A percentile compares a stretch with the other conserved stretches of the same genome.
These are phyloP conservation scores for Ptychoptera contaminata DNA, from an alignment of 2,888 invertebrate genomes.

Conservation along the genomic window DNA sequence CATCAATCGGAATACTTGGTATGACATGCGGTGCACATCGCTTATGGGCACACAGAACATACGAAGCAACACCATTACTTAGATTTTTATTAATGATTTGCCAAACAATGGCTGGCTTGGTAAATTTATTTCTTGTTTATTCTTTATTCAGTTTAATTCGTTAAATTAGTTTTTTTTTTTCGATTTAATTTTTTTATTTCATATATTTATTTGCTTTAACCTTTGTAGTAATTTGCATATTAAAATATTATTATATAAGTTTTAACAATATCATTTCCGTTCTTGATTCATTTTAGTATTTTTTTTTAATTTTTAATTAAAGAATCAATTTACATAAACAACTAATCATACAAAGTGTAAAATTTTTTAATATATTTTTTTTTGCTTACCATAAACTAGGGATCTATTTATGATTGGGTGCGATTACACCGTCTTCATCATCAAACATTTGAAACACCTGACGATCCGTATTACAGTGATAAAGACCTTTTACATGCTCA, in stretches of 20 bases:
- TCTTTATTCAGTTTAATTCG: not conserved
- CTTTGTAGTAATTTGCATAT: not conserved
- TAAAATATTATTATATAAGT: not conserved
- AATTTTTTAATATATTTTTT: too few relatives aligned
- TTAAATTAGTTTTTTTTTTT: not conserved
- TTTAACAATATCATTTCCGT: not conserved
- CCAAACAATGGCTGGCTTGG: constrained; percentile 79
- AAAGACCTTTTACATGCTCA: constrained; percentile 74
- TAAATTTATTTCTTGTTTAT: constrained; percentile 30
- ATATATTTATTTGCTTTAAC: not conserved
- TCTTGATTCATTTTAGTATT: constrained; percentile 1
- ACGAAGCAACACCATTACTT: constrained; percentile 55
- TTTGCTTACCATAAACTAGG: constrained; percentile 35
- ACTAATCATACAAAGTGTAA: not conserved
- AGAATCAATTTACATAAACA: constrained; percentile 1
- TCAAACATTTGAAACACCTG: constrained; percentile 54
- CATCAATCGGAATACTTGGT: constrained; percentile 52
- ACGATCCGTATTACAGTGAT: constrained; percentile 65
- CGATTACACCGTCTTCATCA: constrained; percentile 70
- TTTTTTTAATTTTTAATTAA: not conserved
- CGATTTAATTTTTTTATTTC: not conserved
- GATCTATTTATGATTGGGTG: constrained; percentile 74
- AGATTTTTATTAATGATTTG: constrained; percentile 62
- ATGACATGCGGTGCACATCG: constrained; percentile 86
- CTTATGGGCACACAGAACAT: constrained; percentile 81